phyloP scores from a whole-genome alignment of 1,140 invertebrate genomes.

The Neotoxoptera formosana region DNA sequence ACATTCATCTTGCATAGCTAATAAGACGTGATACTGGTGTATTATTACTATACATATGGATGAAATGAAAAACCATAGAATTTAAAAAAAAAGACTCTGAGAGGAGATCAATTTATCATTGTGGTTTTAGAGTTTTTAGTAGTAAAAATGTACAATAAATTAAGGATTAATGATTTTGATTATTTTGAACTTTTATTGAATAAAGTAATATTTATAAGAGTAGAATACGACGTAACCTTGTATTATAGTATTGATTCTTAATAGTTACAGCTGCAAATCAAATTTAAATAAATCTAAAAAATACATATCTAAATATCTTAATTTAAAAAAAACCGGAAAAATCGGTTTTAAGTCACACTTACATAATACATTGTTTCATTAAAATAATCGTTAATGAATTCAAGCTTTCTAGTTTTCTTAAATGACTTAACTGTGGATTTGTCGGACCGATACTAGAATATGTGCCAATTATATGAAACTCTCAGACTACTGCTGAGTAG shows the following conservation, averaged over 20 bases:
- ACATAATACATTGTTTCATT: too few species aligned
- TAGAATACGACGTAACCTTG: background rate
- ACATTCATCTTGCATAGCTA: background rate
- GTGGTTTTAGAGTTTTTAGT: background rate
- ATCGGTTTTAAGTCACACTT: too few species aligned
- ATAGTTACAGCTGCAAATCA: background rate
- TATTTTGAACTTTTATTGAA: background rate
- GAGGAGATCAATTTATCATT: background rate
- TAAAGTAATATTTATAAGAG: background rate
- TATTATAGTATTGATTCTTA: background rate
- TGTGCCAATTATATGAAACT: too few species aligned
- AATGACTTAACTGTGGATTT: too few species aligned
- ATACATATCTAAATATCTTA: too few species aligned
- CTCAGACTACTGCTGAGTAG: too few species aligned
- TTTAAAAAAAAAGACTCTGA: background rate
- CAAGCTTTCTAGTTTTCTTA: too few species aligned
- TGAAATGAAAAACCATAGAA: background rate
- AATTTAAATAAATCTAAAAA: background rate
- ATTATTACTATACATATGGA: background rate
- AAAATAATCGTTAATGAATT: background rate
- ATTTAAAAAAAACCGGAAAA: too few species aligned
- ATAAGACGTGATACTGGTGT: background rate
- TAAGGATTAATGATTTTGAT: background rate
- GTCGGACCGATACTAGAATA: too few species aligned
- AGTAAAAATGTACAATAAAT: background rate